Percentiles rank a stretch among this genome's conserved stretches.
Evolutionary conservation across 2,888 invertebrate species (phyloP).

Genomic region (Tinea trinotella): DNA sequence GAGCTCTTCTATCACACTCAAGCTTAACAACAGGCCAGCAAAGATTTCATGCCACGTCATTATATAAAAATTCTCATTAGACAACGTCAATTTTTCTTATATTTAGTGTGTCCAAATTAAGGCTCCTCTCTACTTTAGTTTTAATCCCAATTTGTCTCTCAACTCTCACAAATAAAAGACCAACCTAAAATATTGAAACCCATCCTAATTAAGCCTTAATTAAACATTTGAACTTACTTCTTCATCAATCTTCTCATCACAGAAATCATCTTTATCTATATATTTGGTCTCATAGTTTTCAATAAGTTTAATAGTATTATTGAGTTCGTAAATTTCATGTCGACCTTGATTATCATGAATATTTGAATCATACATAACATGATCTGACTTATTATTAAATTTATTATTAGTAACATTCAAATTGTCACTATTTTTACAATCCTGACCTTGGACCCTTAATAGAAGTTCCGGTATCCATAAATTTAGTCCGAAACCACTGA

Average conservation of each 20-base stretch:
- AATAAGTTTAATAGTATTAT: background rate
- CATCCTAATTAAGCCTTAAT: too few species aligned
- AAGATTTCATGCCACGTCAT: too few species aligned
- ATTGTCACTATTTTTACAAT: conserved; percentile 30
- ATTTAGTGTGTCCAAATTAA: too few species aligned
- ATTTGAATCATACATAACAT: background rate
- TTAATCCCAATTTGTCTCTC: too few species aligned
- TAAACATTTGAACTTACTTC: too few species aligned
- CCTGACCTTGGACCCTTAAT: conserved; percentile 62
- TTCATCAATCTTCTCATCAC: conserved; percentile 44
- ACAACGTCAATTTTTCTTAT: too few species aligned
- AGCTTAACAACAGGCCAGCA: too few species aligned
- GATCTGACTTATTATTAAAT: background rate
- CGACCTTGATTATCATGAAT: background rate
- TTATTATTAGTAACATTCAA: background rate
- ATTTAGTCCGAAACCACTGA: conserved; percentile 77
- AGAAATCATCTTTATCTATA: conserved; percentile 28
- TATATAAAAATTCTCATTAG: too few species aligned
- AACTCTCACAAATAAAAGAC: too few species aligned
- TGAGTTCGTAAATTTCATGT: background rate
- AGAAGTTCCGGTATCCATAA: conserved; percentile 86
- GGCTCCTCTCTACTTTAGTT: too few species aligned
- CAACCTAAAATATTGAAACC: too few species aligned
- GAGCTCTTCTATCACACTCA: too few species aligned
- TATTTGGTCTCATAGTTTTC: background rate